A percentile compares a stretch with the other conserved stretches of the same genome.
phyloP scores from a whole-genome alignment of 2,888 invertebrate genomes.

The Rhimphoctona megacephalus region DNA sequence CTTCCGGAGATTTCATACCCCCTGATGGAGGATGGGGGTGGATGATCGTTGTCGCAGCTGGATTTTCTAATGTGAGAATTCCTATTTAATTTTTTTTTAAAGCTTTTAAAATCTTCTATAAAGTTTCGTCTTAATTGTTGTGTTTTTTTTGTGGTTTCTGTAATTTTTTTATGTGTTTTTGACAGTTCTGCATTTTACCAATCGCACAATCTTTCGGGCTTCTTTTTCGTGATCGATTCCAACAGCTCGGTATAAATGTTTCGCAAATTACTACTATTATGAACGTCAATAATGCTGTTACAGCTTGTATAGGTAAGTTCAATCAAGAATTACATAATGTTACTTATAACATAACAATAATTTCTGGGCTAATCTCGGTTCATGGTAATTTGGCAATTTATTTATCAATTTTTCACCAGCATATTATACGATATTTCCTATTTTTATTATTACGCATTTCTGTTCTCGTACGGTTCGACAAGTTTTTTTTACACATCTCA shows the following conservation, averaged over 20 bases:
- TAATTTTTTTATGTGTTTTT: constrained; percentile 68
- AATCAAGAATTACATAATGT: not conserved
- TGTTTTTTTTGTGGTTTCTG: not conserved
- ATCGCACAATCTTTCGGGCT: constrained; percentile 91
- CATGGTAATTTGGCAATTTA: not conserved
- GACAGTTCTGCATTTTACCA: constrained; percentile 89
- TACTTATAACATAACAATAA: not conserved
- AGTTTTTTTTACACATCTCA: not conserved
- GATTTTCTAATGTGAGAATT: constrained; percentile 89
- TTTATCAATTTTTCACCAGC: not conserved
- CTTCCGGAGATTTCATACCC: constrained; percentile 86
- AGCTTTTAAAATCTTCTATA: not conserved
- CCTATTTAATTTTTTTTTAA: not conserved
- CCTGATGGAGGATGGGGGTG: constrained; percentile 93
- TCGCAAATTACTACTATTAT: constrained; percentile 90
- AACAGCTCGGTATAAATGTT: constrained; percentile 87
- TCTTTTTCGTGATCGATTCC: constrained; percentile 89
- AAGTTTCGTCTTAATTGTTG: not conserved
- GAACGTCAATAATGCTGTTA: constrained; percentile 90
- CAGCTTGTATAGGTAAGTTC: constrained; percentile 89
- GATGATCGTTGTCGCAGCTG: constrained; percentile 90
- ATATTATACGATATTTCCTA: not conserved
- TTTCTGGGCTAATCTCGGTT: not conserved
- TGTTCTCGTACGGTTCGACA: not conserved
- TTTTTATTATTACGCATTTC: not conserved